These are phyloP conservation scores for Peromyscus attwateri DNA, from an alignment of 2,797 vertebrate genomes.

Conservation along the genomic window DNA sequence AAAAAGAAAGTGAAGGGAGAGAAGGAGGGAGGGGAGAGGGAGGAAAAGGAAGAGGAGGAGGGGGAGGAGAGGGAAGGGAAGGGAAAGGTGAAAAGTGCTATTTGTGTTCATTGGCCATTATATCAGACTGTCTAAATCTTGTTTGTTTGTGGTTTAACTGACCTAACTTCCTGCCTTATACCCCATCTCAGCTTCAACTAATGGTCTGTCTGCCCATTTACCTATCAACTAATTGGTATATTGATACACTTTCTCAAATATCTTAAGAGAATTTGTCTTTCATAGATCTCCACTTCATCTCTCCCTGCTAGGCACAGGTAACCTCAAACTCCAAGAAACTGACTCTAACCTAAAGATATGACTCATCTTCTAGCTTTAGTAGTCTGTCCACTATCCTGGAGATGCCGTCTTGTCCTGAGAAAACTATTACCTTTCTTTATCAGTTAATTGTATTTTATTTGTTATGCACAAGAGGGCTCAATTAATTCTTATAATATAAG, in stretches of 20 bases:
- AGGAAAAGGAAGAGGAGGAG: not conserved
- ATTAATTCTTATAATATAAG: not conserved
- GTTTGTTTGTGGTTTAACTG: not conserved
- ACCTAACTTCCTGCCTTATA: not conserved
- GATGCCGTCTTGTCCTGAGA: not conserved
- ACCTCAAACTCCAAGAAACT: slow-evolving; percentile 26
- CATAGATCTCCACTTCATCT: not conserved
- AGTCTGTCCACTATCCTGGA: not conserved
- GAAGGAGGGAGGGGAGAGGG: too few relatives aligned
- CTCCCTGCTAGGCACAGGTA: not conserved
- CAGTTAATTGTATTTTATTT: not conserved
- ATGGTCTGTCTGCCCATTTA: not conserved
- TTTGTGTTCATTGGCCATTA: not conserved
- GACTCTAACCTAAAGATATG: not conserved
- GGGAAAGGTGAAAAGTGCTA: not conserved
- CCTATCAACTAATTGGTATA: not conserved
- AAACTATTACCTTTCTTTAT: not conserved
- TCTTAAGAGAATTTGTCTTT: not conserved
- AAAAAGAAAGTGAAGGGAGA: not conserved
- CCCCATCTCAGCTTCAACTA: not conserved
- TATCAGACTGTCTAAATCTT: not conserved
- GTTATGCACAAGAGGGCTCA: not conserved
- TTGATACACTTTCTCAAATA: slow-evolving; percentile 16
- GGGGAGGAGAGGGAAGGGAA: not conserved
- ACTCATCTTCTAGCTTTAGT: not conserved